Conservation (phyloP, 1,140 invertebrate species). For the Drosophila punjabiensis region DNA sequence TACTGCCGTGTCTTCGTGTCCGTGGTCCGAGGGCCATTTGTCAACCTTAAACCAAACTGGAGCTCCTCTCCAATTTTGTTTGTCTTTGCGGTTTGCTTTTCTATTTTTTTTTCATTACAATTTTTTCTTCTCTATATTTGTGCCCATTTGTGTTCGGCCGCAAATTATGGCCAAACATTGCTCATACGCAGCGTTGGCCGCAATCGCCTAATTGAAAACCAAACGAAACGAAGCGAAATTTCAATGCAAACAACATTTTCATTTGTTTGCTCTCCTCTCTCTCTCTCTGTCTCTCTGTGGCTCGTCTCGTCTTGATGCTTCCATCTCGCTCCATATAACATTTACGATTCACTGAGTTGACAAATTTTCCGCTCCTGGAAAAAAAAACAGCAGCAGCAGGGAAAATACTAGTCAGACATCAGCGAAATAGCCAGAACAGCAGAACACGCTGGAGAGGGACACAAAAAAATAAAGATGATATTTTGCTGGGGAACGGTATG, state of each 20-base stretch:
- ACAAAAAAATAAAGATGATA: conserved; percentile 44
- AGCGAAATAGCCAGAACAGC: conserved; percentile 51
- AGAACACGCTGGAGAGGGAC: conserved; percentile 24
- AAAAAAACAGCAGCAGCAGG: conserved; percentile 18
- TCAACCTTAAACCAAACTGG: conserved; percentile 59
- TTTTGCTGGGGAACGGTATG: conserved; percentile 51
- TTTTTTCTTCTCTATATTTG: conserved; percentile 4
- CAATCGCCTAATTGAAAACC: conserved; percentile 68
- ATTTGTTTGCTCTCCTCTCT: conserved; percentile 36
- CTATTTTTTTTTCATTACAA: background rate
- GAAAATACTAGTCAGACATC: conserved; percentile 53
- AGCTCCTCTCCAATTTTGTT: conserved; percentile 2
- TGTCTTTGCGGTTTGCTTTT: background rate
- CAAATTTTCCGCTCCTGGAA: conserved; percentile 53
- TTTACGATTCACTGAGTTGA: conserved; percentile 79
- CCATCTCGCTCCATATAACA: conserved; percentile 69
- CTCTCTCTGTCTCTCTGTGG: conserved; percentile 6
- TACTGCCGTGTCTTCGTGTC: conserved; percentile 33
- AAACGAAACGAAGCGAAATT: conserved; percentile 59
- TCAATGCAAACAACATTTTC: conserved; percentile 69
- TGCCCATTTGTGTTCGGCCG: conserved; percentile 10
- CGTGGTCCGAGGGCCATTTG: conserved; percentile 52
- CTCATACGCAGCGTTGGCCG: conserved; percentile 63
- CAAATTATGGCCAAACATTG: conserved; percentile 62
- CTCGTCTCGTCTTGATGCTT: conserved; percentile 11